Evolutionary conservation across 2,888 invertebrate species (phyloP).

Genomic region (Amiota communis): DNA sequence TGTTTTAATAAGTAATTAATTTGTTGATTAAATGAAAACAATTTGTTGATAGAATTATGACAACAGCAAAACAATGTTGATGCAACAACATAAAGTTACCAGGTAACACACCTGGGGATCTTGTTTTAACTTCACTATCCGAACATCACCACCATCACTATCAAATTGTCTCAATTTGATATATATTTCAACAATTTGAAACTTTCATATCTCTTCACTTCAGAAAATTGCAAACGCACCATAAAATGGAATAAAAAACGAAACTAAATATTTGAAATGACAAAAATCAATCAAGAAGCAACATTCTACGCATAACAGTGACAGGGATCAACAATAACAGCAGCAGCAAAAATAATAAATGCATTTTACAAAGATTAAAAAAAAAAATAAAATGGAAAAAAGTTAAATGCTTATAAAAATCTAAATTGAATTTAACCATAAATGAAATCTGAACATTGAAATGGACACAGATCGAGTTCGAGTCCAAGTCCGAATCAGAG

Average conservation of each 20-base stretch:
- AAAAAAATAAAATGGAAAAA: conserved; percentile 46
- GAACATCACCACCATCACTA: too few species aligned
- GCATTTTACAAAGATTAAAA: conserved; percentile 39
- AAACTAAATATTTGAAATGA: too few species aligned
- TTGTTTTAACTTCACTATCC: too few species aligned
- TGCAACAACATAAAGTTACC: neutral
- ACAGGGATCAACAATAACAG: neutral
- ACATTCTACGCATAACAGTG: conserved; percentile 25
- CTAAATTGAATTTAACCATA: conserved; percentile 68
- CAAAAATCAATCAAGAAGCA: conserved; percentile 29
- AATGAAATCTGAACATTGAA: conserved; percentile 52
- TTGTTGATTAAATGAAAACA: neutral
- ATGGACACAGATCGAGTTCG: neutral
- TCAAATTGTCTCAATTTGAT: too few species aligned
- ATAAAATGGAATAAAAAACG: neutral
- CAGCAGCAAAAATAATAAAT: conserved; percentile 28
- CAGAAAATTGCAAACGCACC: neutral
- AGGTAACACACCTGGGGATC: too few species aligned
- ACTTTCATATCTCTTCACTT: neutral
- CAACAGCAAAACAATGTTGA: neutral
- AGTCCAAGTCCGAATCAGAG: neutral
- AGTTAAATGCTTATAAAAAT: conserved; percentile 64
- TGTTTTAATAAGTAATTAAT: conserved; percentile 11
- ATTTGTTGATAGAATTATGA: conserved; percentile 12
- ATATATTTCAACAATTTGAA: neutral